These are phyloP conservation scores for Polydrusus cervinus DNA, from an alignment of 2,888 invertebrate genomes.

Conservation along the genomic window DNA sequence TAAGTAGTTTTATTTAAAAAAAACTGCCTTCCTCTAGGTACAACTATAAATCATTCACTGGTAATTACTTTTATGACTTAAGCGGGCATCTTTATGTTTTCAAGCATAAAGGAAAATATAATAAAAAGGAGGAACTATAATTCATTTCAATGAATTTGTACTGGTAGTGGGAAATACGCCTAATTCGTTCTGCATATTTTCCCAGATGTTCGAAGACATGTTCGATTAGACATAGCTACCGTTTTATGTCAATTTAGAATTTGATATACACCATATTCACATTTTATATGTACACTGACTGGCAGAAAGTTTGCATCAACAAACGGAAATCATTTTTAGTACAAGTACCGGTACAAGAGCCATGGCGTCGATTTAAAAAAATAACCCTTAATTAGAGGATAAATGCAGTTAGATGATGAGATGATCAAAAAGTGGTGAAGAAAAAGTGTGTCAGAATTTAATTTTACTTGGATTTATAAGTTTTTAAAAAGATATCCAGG, in stretches of 20 bases:
- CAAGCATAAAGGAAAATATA: neutral
- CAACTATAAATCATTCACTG: neutral
- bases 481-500: no score
- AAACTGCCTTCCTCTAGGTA: neutral
- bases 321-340: no score
- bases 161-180: neutral
- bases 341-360: no score
- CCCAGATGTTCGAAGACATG: neutral
- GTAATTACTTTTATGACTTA: conserved; percentile 4
- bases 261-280: neutral
- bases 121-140: conserved; percentile 1
- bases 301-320: no score
- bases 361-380: no score
- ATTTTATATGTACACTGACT: no score
- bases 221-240: neutral
- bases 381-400: no score
- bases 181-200: neutral
- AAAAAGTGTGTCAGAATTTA: no score
- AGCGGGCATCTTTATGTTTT: conserved; percentile 8
- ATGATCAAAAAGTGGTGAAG: no score
- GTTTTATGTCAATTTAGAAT: neutral
- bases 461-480: no score
- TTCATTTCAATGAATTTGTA: neutral
- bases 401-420: no score
- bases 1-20: neutral